Percentiles rank a stretch among this genome's conserved stretches.
Evolutionary conservation across 2,113 vertebrate genomes (phyloP).

Genomic region (Elanoides forficatus): DNA sequence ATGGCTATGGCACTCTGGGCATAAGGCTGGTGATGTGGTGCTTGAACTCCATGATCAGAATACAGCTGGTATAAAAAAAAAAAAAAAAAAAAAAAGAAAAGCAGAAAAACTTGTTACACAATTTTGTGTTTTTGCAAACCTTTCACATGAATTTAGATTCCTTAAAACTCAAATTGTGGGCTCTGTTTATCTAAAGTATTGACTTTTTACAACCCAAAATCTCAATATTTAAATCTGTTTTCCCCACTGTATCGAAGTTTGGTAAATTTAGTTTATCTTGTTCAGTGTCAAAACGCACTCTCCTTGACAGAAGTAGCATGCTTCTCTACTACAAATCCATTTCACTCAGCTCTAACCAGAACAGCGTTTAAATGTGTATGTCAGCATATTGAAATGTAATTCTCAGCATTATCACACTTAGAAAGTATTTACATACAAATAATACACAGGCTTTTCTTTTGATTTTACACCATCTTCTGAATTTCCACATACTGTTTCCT

Average conservation of each 20-base stretch:
- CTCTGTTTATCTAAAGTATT: background rate
- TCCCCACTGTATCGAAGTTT: background rate
- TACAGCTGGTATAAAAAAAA: conserved; percentile 60
- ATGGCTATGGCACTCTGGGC: conserved; percentile 69
- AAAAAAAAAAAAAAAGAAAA: conserved; percentile 6
- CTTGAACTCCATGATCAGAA: conserved; percentile 74
- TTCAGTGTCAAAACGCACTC: background rate
- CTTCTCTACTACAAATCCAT: background rate
- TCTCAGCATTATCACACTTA: background rate
- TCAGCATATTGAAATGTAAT: background rate
- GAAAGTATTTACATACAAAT: background rate
- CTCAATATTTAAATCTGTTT: background rate
- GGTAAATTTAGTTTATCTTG: background rate
- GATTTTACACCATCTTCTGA: background rate
- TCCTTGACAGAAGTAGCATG: background rate
- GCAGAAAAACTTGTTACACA: background rate
- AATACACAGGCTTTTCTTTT: background rate
- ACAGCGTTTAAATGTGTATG: background rate
- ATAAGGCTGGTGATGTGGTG: conserved; percentile 67
- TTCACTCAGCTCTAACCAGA: background rate
- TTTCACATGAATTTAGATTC: background rate
- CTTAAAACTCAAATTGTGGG: background rate
- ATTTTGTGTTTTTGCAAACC: background rate
- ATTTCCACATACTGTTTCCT: background rate
- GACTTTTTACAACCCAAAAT: background rate